Evolutionary conservation across 2,113 vertebrate species (phyloP).

Genomic region (Speoplatyrhinus poulsoni): DNA sequence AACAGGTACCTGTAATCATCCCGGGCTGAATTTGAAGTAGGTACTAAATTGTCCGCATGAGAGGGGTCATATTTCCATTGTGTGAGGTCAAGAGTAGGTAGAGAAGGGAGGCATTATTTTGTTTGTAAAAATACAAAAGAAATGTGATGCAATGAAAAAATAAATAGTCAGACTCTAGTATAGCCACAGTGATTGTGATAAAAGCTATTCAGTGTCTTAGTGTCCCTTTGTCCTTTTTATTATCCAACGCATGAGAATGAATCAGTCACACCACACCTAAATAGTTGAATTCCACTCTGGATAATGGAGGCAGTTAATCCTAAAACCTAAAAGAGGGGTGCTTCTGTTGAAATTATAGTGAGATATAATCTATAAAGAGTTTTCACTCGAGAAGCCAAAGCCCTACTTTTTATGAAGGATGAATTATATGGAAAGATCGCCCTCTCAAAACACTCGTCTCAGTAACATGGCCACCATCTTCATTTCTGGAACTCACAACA

Average conservation of each 20-base stretch:
- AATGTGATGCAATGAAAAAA: constrained; percentile 37
- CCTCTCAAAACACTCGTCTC: neutral
- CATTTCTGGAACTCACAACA: constrained; percentile 19
- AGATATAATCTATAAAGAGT: neutral
- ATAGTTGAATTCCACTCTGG: neutral
- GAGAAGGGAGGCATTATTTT: constrained; percentile 40
- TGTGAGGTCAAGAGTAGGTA: constrained; percentile 50
- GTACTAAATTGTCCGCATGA: constrained; percentile 53
- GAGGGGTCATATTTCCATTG: constrained; percentile 52
- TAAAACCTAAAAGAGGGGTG: neutral
- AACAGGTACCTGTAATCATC: constrained; percentile 51
- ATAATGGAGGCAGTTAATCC: constrained; percentile 1
- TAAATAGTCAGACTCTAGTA: constrained; percentile 10
- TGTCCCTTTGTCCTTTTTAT: constrained; percentile 9
- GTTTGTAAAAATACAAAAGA: constrained; percentile 37
- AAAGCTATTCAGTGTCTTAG: constrained; percentile 12
- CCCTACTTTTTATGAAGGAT: neutral
- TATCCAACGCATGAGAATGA: constrained; percentile 8
- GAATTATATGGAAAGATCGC: neutral
- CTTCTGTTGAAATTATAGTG: constrained; percentile 4
- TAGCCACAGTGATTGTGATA: constrained; percentile 9
- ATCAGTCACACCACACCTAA: constrained; percentile 2
- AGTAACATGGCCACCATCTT: constrained; percentile 20
- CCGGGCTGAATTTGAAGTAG: constrained; percentile 62
- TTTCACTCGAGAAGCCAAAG: neutral